Base-by-base conservation (phyloP, 2,888 invertebrate genomes). In the Listrodromus nycthemerus region DNA sequence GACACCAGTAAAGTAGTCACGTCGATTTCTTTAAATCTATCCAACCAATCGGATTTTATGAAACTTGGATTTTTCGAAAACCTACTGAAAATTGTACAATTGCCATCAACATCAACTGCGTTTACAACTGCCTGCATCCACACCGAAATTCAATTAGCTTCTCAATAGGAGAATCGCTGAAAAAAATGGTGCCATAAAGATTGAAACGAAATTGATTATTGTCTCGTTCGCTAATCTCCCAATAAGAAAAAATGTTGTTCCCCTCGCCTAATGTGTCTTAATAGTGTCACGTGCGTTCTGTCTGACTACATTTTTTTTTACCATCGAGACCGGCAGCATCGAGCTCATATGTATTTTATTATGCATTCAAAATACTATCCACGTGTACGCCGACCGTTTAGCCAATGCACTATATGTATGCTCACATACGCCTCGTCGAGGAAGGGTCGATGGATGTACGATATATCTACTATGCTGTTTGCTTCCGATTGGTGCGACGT, bases 291-390 rank as follows among this genome's bases (percentile, higher is more conserved):
- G 41, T 45, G 27, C 13, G 45, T 24, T 55, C 63, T 52, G 50
- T 61, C 52, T 67, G 37, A 70, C 27, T 33, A 21, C 65, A 66
- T 78, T 73, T 58, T n/a, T 73, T 58, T 63, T 73, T 65, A 66
- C 16, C 45, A 33, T 48, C 52, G 55, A 61, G 45, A 52, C 30
- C 41, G 69, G 45, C 33, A 37, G 70, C 50, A 63, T 50, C 19
- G 45, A 66, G 8, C 67, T 63, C 73, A 67, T 74, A 69, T 74
- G 67, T 41, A 80, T 83, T 90, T 88, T 89, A 89, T 91, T 91
- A 91, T 89, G 85, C 91, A 91, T 91, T 90, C 90, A 90, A 89
- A 91, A 91, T 91, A 91, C 90, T 88, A 90, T 90, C 89, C 83
- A 63, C 82, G 79, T 67, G 77, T 81, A 74, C 55, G 19, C 73